Evolutionary conservation across 2,113 vertebrate species (phyloP).

Genomic region (Pipra filicauda): DNA sequence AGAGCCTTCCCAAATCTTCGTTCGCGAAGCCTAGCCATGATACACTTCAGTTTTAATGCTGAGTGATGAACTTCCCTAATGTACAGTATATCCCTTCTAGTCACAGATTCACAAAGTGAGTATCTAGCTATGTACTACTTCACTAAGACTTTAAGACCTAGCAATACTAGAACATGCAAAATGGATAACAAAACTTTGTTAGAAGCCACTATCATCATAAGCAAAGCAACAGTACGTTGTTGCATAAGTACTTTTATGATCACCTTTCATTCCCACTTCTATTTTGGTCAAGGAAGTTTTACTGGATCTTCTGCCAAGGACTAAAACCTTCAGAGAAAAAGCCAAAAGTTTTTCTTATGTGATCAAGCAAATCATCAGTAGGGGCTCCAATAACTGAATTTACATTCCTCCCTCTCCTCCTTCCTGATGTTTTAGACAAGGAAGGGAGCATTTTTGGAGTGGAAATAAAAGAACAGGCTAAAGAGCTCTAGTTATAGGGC

Average conservation of each 20-base stretch:
- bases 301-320: background rate
- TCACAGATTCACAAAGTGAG: background rate
- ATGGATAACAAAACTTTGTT: background rate
- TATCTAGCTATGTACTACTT: background rate
- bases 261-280: background rate
- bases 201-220: background rate
- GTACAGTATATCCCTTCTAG: background rate
- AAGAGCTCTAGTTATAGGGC: background rate
- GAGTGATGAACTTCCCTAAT: background rate
- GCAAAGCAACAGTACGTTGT: background rate
- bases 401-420: background rate
- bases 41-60: background rate
- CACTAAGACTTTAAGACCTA: background rate
- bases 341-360: background rate
- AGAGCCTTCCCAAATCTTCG: too few relatives aligned
- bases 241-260: fast-evolving
- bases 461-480: background rate
- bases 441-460: background rate
- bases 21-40: too few relatives aligned
- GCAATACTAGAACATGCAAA: background rate
- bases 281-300: background rate
- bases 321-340: background rate
- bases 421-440: background rate
- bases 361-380: background rate
- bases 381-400: background rate